Conservation (phyloP, 2,888 invertebrate species). For the Ptychoptera contaminata region DNA sequence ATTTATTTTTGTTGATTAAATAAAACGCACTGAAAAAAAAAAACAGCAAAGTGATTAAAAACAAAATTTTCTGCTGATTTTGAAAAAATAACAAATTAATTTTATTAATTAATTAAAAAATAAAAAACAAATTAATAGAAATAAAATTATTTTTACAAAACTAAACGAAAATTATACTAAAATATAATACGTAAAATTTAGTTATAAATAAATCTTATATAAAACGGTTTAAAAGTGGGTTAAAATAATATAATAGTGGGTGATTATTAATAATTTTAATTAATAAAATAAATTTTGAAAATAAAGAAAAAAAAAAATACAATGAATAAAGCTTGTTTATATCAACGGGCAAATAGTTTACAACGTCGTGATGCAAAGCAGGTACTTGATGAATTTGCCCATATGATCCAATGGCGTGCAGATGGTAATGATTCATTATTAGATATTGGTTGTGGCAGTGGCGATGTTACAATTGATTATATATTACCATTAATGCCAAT, state of each 20-base stretch:
- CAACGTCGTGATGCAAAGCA: slow-evolving; percentile 50
- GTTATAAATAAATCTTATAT: slow-evolving; percentile 27
- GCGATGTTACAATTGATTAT: slow-evolving; percentile 47
- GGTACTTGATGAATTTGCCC: slow-evolving; percentile 45
- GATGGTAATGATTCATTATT: slow-evolving; percentile 36
- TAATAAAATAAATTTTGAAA: not conserved
- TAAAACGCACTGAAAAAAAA: too few species aligned
- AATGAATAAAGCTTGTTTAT: slow-evolving; percentile 50
- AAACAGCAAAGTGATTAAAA: too few species aligned
- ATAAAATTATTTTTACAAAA: slow-evolving; percentile 6
- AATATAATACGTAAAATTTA: slow-evolving; percentile 22
- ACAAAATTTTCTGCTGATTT: too few species aligned
- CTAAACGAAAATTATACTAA: too few species aligned
- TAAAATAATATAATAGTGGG: not conserved
- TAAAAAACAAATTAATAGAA: slow-evolving; percentile 6
- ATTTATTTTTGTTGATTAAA: too few species aligned
- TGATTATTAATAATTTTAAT: not conserved
- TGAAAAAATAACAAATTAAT: too few species aligned
- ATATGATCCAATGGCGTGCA: slow-evolving; percentile 38
- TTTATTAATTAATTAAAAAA: too few species aligned
- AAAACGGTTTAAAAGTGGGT: slow-evolving; percentile 9
- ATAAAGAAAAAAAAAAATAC: not conserved
- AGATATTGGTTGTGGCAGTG: slow-evolving; percentile 64
- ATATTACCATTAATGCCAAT: slow-evolving; percentile 44
- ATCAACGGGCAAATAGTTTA: slow-evolving; percentile 47